Evolutionary conservation across 1,140 invertebrate genomes (phyloP).

Genomic region (Eciton burchellii): DNA sequence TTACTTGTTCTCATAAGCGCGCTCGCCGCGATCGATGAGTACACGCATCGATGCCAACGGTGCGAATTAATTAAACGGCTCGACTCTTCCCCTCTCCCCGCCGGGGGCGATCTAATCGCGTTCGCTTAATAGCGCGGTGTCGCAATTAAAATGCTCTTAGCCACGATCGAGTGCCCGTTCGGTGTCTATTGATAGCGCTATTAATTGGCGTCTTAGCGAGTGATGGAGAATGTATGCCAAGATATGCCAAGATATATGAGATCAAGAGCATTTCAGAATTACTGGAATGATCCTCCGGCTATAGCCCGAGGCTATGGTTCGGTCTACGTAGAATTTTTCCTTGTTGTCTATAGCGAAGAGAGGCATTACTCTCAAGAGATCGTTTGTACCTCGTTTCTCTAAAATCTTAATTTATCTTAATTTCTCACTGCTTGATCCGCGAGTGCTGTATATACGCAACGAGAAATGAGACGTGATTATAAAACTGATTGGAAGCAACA

Average conservation of each 20-base stretch:
- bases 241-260: background rate
- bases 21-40: conserved; percentile 55
- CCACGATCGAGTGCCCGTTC: conserved; percentile 38
- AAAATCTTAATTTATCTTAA: background rate
- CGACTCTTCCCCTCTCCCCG: background rate
- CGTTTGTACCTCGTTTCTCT: background rate
- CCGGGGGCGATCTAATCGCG: background rate
- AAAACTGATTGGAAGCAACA: too few relatives aligned
- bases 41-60: conserved; percentile 33
- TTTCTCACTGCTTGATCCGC: too few relatives aligned
- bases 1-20: conserved; percentile 36
- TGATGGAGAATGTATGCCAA: background rate
- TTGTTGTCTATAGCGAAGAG: too few relatives aligned
- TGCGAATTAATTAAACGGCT: conserved; percentile 64
- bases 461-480: too few relatives aligned
- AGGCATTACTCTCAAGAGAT: background rate
- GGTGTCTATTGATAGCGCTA: conserved; percentile 7
- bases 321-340: too few relatives aligned
- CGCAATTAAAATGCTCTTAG: conserved; percentile 64
- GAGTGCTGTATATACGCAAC: too few relatives aligned
- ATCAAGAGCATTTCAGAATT: background rate
- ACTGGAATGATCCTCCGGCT: background rate
- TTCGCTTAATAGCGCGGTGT: conserved; percentile 7
- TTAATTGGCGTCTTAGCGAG: conserved; percentile 54
- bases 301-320: too few relatives aligned